phyloP scores from a whole-genome alignment of 2,888 invertebrate genomes.

The Tiliacea citrago region DNA sequence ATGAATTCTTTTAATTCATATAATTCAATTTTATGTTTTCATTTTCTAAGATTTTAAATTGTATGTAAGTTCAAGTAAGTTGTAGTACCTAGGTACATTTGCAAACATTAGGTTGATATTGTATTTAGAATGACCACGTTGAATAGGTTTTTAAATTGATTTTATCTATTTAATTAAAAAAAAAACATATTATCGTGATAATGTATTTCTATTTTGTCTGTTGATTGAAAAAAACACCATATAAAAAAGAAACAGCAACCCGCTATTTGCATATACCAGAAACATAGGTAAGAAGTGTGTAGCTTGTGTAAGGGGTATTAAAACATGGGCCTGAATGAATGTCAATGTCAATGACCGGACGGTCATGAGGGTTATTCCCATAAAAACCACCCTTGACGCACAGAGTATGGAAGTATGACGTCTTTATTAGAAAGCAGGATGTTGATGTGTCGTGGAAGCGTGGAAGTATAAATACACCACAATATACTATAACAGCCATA shows the following conservation, averaged over 20 bases:
- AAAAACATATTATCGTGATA: neutral
- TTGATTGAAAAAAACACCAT: neutral
- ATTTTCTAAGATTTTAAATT: neutral
- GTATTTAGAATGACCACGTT: neutral
- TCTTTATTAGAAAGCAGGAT: slow-evolving; percentile 20
- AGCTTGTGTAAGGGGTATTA: neutral
- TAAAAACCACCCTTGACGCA: neutral
- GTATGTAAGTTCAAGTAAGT: neutral
- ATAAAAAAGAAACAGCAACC: neutral
- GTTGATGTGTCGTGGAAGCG: neutral
- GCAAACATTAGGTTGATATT: too few relatives aligned
- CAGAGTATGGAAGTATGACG: neutral
- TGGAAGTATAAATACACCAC: too few relatives aligned
- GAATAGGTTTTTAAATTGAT: too few relatives aligned
- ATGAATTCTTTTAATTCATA: neutral
- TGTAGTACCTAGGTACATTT: neutral
- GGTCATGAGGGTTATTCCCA: neutral
- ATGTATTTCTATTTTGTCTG: neutral
- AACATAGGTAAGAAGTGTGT: neutral
- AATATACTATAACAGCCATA: too few relatives aligned
- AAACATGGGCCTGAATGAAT: neutral
- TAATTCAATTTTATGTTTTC: too few relatives aligned
- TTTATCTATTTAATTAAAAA: neutral
- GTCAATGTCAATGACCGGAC: too few relatives aligned
- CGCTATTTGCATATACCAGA: neutral